Percentiles rank a stretch among this genome's conserved stretches.
These are phyloP conservation scores for Drosophila virilis DNA, from an alignment of 1,140 invertebrate genomes.

Conservation along the genomic window DNA sequence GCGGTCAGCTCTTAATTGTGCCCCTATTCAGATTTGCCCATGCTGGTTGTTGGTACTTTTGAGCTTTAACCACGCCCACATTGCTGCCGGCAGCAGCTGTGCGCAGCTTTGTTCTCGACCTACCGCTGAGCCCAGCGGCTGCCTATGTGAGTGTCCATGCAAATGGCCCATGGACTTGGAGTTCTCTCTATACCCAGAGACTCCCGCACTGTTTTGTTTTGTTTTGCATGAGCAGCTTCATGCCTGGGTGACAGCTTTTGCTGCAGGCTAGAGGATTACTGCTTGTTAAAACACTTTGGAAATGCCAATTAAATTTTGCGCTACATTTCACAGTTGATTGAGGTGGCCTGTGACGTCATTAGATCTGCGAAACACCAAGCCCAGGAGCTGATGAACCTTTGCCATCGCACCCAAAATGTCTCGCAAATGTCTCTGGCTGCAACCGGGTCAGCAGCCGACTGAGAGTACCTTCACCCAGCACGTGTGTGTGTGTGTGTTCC, in stretches of 20 bases:
- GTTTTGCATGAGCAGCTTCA: background rate
- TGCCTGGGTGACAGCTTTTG: conserved; percentile 2
- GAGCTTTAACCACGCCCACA: conserved; percentile 22
- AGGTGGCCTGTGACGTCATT: conserved; percentile 55
- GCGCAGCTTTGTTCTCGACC: conserved; percentile 16
- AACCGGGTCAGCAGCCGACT: conserved; percentile 5
- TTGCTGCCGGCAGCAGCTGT: conserved; percentile 33
- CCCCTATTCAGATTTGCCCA: conserved; percentile 8
- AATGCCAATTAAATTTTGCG: conserved; percentile 68
- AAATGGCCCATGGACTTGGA: conserved; percentile 4
- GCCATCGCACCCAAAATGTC: conserved; percentile 14
- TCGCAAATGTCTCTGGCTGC: background rate
- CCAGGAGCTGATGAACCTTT: conserved; percentile 23
- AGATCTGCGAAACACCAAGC: background rate
- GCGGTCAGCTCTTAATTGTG: background rate
- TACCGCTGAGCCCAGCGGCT: conserved; percentile 11
- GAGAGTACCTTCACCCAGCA: conserved; percentile 22
- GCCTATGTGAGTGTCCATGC: conserved; percentile 15
- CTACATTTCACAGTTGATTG: conserved; percentile 64
- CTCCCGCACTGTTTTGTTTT: background rate
- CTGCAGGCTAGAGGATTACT: conserved; percentile 27
- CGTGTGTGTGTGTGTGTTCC: background rate
- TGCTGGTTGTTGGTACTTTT: conserved; percentile 19
- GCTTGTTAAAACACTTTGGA: conserved; percentile 11
- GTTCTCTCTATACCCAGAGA: conserved; percentile 27